Percentiles rank a stretch among this genome's conserved stretches.
Conservation (phyloP, 2,113 vertebrate species). For the Tricholaema leucomelas region DNA sequence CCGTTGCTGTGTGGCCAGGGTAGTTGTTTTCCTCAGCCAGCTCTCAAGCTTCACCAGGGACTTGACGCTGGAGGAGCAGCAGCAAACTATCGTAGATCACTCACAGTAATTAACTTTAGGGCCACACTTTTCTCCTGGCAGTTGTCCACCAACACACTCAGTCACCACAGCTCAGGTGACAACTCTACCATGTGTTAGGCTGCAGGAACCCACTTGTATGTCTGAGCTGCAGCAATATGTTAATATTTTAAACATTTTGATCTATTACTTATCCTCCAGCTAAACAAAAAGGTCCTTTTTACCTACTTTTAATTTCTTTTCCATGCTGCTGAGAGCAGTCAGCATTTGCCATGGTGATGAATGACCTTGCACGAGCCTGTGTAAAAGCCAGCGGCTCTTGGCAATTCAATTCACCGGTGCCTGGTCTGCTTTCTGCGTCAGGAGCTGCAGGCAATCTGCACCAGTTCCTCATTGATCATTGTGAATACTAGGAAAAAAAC, state of each 20-base stretch:
- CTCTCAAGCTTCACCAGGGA: background rate
- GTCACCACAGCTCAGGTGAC: background rate
- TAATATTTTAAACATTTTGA: constrained; percentile 26
- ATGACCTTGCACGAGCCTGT: background rate
- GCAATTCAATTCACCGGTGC: background rate
- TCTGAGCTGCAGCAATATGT: background rate
- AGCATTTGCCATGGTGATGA: background rate
- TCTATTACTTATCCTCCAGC: constrained; percentile 30
- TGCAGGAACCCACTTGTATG: background rate
- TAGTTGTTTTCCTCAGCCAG: background rate
- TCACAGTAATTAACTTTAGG: background rate
- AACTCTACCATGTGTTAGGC: background rate
- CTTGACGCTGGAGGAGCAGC: background rate
- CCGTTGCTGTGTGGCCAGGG: rapidly evolving
- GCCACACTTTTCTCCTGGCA: background rate
- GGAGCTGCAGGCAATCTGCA: rapidly evolving
- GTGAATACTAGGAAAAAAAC: background rate
- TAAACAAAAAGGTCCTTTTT: constrained; percentile 17
- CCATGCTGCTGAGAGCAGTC: background rate
- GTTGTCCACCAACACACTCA: background rate
- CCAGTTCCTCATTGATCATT: background rate
- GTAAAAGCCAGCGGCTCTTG: background rate
- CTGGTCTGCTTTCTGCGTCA: background rate
- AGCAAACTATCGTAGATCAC: background rate
- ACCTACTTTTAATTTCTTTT: constrained; percentile 25